Evolutionary conservation across 2,797 vertebrate species (phyloP).

Genomic region (Fundulus diaphanus): DNA sequence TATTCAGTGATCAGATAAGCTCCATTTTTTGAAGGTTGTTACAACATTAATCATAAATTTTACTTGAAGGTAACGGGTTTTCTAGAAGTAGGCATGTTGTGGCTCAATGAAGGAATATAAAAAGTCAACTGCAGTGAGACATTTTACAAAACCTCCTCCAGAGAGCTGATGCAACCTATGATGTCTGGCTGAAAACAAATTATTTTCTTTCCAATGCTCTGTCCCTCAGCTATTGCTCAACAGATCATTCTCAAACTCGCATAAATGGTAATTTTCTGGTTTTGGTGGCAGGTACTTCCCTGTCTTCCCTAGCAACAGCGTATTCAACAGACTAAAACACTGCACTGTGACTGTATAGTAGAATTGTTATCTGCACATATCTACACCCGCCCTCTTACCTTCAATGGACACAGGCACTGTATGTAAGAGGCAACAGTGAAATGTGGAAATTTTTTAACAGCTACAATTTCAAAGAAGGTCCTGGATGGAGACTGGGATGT

Average conservation of each 20-base stretch:
- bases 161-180: background rate
- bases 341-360: background rate
- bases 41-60: background rate
- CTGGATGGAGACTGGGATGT: background rate
- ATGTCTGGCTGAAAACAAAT: background rate
- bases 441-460: background rate
- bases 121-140: background rate
- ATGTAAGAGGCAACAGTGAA: background rate
- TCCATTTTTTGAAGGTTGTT: background rate
- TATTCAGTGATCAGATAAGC: no score
- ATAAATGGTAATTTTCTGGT: slow-evolving; percentile 1
- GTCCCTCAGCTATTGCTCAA: background rate
- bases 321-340: background rate
- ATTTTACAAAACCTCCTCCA: background rate
- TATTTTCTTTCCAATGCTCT: background rate
- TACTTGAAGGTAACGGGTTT: no score
- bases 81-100: background rate
- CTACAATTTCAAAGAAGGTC: background rate
- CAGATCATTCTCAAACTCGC: background rate
- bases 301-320: slow-evolving; percentile 2
- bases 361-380: background rate
- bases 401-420: background rate
- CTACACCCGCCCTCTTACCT: background rate
- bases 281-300: background rate
- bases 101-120: background rate